Percentiles rank a stretch among this genome's conserved stretches.
Evolutionary conservation across 2,113 vertebrate genomes (phyloP).

Genomic region (Pardalotus punctatus): DNA sequence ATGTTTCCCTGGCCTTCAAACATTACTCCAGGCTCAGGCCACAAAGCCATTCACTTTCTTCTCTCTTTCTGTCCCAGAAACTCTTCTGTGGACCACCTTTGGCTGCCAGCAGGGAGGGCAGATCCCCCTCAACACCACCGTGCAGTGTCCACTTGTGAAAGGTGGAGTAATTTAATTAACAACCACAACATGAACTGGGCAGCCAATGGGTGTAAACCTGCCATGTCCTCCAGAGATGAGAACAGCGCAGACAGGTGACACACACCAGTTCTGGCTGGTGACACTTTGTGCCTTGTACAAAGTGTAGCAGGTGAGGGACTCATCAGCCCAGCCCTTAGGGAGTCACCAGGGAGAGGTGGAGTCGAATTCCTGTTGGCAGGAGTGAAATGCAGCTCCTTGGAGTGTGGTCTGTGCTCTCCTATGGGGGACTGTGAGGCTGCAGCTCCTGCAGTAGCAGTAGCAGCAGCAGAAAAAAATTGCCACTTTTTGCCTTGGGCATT

Average conservation of each 20-base stretch:
- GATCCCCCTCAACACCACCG: not conserved
- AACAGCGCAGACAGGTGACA: not conserved
- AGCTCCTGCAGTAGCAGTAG: not conserved
- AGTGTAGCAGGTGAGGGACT: not conserved
- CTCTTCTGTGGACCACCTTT: not conserved
- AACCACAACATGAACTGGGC: not conserved
- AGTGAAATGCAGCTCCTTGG: rapidly evolving
- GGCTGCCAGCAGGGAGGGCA: not conserved
- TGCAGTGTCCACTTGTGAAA: rapidly evolving
- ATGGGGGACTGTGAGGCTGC: rapidly evolving
- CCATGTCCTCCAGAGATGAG: not conserved
- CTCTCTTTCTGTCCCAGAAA: not conserved
- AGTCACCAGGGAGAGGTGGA: not conserved
- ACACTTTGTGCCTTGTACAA: not conserved
- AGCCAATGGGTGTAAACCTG: not conserved
- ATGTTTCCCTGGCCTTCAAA: not conserved
- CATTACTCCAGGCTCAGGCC: not conserved
- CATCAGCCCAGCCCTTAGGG: not conserved
- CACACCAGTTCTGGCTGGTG: not conserved
- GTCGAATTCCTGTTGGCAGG: not conserved
- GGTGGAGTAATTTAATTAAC: not conserved
- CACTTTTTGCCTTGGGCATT: not conserved
- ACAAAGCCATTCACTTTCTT: not conserved
- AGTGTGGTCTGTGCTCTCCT: not conserved
- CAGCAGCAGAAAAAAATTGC: not conserved